Conservation (phyloP, 2,888 invertebrate genomes). For the Holacanthella duospinosa region DNA sequence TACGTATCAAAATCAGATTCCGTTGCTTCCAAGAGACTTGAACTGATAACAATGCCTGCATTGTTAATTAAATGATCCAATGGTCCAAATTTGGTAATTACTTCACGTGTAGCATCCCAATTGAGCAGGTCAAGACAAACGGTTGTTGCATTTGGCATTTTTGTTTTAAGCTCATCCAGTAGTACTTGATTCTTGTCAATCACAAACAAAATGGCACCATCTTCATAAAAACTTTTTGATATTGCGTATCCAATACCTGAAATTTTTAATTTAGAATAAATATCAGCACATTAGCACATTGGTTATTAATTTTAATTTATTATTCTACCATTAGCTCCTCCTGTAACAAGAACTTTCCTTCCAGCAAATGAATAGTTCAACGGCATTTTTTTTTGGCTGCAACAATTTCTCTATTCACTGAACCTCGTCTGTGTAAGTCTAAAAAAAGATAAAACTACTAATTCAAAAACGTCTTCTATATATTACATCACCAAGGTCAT, state of each 20-base stretch:
- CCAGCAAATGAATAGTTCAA: not conserved
- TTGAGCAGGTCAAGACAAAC: slow-evolving; percentile 61
- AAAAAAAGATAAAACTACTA: too few species aligned
- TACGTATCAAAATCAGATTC: not conserved
- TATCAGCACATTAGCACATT: not conserved
- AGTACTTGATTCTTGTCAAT: slow-evolving; percentile 57
- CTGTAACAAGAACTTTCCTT: not conserved
- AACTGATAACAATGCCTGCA: not conserved
- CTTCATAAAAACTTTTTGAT: slow-evolving; percentile 24
- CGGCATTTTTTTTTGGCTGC: too few species aligned
- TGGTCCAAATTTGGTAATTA: not conserved
- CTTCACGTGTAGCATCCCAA: slow-evolving; percentile 56
- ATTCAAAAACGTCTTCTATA: too few species aligned
- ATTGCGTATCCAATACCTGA: slow-evolving; percentile 2
- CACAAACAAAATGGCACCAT: slow-evolving; percentile 60
- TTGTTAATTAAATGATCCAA: slow-evolving; percentile 6
- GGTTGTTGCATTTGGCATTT: slow-evolving; percentile 51
- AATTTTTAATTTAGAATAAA: too few species aligned
- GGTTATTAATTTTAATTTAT: not conserved
- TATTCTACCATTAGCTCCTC: not conserved
- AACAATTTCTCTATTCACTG: too few species aligned
- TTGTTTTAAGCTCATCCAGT: slow-evolving; percentile 53
- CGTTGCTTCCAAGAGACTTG: not conserved
- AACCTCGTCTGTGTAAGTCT: too few species aligned
- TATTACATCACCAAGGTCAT: too few species aligned